Evolutionary conservation across 2,113 vertebrate species (phyloP), one percentile per base, ranked within the genome.

Genomic region (Pogonocichla stellata): DNA sequence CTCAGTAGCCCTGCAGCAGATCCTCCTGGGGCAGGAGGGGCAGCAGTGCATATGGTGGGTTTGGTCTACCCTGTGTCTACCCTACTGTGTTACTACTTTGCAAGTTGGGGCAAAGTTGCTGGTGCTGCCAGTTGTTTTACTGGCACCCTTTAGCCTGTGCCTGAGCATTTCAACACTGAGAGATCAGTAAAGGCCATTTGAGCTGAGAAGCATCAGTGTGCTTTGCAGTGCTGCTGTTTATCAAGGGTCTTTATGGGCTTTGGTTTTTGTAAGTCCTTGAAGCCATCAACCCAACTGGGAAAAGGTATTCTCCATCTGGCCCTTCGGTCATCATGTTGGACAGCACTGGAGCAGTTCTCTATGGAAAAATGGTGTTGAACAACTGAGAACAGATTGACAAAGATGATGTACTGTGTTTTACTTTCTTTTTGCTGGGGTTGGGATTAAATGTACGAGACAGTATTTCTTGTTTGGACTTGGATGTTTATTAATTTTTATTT

Each of bases 321-420:
- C 10, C 25, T 77, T 56, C 16, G 13, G 25, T 28, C 14, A 17
- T 36, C 0, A 0, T 33, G 16, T 51, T 79, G 36, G 25, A 75
- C 53, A 78, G 19, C 26, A 10, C 18, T 29, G 43, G 16, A 71
- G 18, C 60, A n/a, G 38, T 64, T 94, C 33, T 72, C 6, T 33
- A 3, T 10, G 19, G 61, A 51, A 60, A 70, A 87, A 11, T 18
- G 10, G 8, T 61, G 13, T 42, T n/a, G 34, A 58, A 40, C 34
- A 25, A 12, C 47, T 66, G 65, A 22, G 57, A 74, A 62, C 6
- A 53, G 12, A 10, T 6, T 24, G 20, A 74, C 33, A 50, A 71
- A n/a, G 20, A 7, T 3, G 1, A 51, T 51, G 26, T 29, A 51
- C 17, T 51, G 50, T 9, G 16, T 29, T 51, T 51, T 51, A 29